phyloP scores from a whole-genome alignment of 2,888 invertebrate genomes.

The Tenthredo mesomela region DNA sequence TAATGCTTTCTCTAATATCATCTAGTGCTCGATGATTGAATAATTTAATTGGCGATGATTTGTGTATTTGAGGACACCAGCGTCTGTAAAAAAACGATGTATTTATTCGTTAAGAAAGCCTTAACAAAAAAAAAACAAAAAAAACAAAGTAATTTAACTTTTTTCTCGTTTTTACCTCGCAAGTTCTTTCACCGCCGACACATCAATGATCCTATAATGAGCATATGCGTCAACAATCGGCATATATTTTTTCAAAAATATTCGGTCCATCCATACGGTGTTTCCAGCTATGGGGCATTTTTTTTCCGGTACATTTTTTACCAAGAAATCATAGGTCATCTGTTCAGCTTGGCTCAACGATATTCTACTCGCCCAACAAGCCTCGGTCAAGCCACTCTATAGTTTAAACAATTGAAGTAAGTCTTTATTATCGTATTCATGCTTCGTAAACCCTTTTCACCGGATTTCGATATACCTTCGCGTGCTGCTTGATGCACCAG shows the following conservation, averaged over 20 bases:
- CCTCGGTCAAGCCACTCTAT: slow-evolving; percentile 90
- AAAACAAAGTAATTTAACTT: not conserved
- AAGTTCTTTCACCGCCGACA: slow-evolving; percentile 93
- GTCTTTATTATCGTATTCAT: not conserved
- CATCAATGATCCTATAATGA: slow-evolving; percentile 96
- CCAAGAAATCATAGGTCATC: slow-evolving; percentile 86
- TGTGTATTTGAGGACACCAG: slow-evolving; percentile 86
- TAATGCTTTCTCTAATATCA: slow-evolving; percentile 93
- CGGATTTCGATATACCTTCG: slow-evolving; percentile 80
- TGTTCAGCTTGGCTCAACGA: slow-evolving; percentile 85
- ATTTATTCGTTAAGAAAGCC: not conserved
- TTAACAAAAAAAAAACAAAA: no score
- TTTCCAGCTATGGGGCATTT: slow-evolving; percentile 92
- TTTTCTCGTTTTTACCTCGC: slow-evolving; percentile 70
- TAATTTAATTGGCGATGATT: slow-evolving; percentile 82
- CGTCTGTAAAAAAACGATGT: slow-evolving; percentile 78
- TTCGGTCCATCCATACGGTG: slow-evolving; percentile 91
- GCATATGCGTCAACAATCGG: slow-evolving; percentile 88
- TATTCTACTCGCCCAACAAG: slow-evolving; percentile 85
- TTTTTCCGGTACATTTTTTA: slow-evolving; percentile 79
- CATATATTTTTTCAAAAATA: slow-evolving; percentile 92
- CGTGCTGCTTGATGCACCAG: slow-evolving; percentile 92
- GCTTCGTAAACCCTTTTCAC: not conserved
- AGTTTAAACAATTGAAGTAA: slow-evolving; percentile 65
- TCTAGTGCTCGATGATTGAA: slow-evolving; percentile 87